Conservation (phyloP, 2,797 vertebrate genomes). For the Perdix hodgsoniae region DNA sequence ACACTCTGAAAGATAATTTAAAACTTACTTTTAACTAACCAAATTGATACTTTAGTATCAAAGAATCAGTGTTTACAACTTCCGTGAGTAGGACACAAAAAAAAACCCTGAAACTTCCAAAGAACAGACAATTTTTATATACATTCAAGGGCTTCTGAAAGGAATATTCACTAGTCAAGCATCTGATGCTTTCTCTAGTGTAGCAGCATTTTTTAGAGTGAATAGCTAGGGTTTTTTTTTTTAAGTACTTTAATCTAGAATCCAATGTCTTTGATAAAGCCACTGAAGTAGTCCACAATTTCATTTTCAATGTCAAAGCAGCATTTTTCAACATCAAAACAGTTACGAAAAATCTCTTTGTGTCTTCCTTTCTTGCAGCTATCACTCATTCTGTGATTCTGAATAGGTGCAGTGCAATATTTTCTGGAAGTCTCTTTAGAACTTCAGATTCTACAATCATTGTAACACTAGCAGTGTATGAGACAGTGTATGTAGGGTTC, state of each 20-base stretch:
- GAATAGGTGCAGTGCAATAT: neutral
- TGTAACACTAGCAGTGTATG: neutral
- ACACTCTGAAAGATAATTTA: constrained; percentile 2
- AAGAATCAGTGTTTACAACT: neutral
- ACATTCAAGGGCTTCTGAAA: neutral
- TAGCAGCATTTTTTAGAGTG: neutral
- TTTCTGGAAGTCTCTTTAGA: neutral
- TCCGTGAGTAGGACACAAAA: neutral
- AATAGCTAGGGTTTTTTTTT: neutral
- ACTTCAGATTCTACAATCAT: neutral
- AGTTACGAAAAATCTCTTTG: neutral
- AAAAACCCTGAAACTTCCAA: neutral
- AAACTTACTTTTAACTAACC: constrained; percentile 7
- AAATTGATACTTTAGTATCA: neutral
- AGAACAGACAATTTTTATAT: neutral
- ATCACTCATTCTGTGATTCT: neutral
- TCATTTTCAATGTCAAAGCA: neutral
- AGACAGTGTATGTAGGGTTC: neutral
- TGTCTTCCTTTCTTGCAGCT: neutral
- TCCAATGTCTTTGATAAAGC: neutral
- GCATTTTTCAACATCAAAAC: neutral
- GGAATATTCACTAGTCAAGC: neutral
- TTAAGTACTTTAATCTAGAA: neutral
- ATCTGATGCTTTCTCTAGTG: neutral
- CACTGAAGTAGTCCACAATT: neutral